These are phyloP conservation scores for Mustelus asterias DNA, from an alignment of 2,113 vertebrate species.

Conservation along the genomic window DNA sequence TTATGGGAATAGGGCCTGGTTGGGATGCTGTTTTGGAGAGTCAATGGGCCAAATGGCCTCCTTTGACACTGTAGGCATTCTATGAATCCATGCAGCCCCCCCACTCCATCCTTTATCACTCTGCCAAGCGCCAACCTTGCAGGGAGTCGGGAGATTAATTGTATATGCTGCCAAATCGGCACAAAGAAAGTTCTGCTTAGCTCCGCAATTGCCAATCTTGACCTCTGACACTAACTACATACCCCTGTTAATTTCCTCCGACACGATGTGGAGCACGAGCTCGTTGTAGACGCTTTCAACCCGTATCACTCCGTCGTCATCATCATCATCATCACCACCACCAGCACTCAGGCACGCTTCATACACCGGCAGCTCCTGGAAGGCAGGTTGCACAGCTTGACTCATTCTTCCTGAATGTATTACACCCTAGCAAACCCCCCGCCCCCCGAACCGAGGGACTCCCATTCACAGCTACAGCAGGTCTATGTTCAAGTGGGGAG, in stretches of 20 bases:
- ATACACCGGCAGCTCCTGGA: conserved; percentile 40
- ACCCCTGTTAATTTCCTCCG: conserved; percentile 43
- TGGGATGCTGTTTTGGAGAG: too few species aligned
- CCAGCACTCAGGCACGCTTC: conserved; percentile 41
- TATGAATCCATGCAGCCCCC: too few species aligned
- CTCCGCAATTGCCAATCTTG: too few species aligned
- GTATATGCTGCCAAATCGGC: not conserved
- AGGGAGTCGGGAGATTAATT: not conserved
- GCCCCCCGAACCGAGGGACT: too few species aligned
- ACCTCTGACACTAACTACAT: not conserved
- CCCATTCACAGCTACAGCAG: not conserved
- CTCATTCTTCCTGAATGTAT: not conserved
- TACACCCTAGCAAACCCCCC: too few species aligned
- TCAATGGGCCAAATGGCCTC: too few species aligned
- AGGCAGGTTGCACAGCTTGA: not conserved
- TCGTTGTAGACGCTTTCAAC: conserved; percentile 42
- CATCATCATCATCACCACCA: conserved; percentile 37
- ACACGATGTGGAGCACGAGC: conserved; percentile 41
- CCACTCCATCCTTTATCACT: too few species aligned
- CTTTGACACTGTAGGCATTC: too few species aligned
- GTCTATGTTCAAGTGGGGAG: not conserved
- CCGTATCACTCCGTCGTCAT: conserved; percentile 42
- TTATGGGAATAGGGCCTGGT: too few species aligned
- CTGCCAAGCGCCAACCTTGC: not conserved
- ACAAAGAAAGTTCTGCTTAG: not conserved